Evolutionary conservation across 2,888 invertebrate species (phyloP).

Genomic region (Pollenia amentaria): DNA sequence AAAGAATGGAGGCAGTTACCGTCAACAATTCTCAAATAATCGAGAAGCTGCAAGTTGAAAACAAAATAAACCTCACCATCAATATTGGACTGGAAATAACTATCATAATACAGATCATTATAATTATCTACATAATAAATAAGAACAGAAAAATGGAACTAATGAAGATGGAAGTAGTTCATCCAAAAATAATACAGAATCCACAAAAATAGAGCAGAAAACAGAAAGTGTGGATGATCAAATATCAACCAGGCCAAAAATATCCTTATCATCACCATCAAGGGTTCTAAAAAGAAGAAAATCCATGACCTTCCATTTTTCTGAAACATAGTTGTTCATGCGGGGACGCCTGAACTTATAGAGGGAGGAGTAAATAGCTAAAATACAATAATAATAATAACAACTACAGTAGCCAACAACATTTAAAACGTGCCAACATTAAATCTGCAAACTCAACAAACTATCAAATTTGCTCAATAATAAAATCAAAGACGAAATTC

Average conservation of each 20-base stretch:
- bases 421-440: too few relatives aligned
- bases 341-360: too few relatives aligned
- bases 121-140: neutral
- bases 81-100: neutral
- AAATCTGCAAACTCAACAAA: too few relatives aligned
- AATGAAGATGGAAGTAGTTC: too few relatives aligned
- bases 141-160: neutral
- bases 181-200: too few relatives aligned
- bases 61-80: conserved; percentile 19
- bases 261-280: conserved; percentile 4
- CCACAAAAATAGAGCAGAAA: too few relatives aligned
- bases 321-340: conserved; percentile 3
- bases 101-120: neutral
- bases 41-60: conserved; percentile 25
- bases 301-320: conserved; percentile 2
- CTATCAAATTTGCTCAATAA: too few relatives aligned
- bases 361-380: too few relatives aligned
- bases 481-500: too few relatives aligned
- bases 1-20: conserved; percentile 26
- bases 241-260: neutral
- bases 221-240: too few relatives aligned
- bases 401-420: too few relatives aligned
- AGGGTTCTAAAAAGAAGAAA: neutral
- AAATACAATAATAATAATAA: too few relatives aligned
- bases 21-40: conserved; percentile 37